Base-by-base conservation (phyloP, 2,113 vertebrate genomes). In the Petroica traversi region DNA sequence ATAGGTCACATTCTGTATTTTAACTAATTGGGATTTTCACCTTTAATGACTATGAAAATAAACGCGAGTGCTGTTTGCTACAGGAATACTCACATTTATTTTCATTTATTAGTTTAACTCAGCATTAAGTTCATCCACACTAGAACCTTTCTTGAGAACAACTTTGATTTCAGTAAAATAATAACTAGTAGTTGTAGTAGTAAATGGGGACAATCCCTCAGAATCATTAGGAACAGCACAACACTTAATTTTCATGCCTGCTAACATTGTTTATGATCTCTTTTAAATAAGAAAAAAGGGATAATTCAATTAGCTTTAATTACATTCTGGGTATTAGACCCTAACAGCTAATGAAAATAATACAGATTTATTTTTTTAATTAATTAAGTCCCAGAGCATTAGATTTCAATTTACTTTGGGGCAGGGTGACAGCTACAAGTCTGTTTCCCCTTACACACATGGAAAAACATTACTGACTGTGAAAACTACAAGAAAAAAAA, bases 271-370 rank as follows among this genome's bases (percentile, higher is more conserved):
- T 95, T 95, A 96, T 86, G 45, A 85, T 71, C 52, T 93, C 41
- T 91, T 64, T 95, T 95, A 88, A 97, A 69, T 71, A 96, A 94
- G 79, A 64, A 93, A 81, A 94, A 92, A 68, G 2, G 25, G 31
- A 94, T 19, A 96, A 97, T 69, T 95, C 66, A 88, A 81, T 97
- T 91, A 93, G 75, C 63, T 95, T 94, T 89, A 93, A 94, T 93
- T 94, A 97, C 95, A 73, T 76, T 59, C 82, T 87, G 43, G 58
- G 19, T 92, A 94, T 94, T 88, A 91, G 76, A 93, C 58, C 55
- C 66, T 90, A 81, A 85, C 45, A 95, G 57, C 22, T 91, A 95
- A 84, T 92, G 72, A 95, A 92, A 95, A 93, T 63, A 84, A 89
- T 64, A 95, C 49, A 79, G 54, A 88, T 95, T 90, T 94, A 81